Conservation (phyloP, 2,888 invertebrate species). For the Drosophila maculinotata region DNA sequence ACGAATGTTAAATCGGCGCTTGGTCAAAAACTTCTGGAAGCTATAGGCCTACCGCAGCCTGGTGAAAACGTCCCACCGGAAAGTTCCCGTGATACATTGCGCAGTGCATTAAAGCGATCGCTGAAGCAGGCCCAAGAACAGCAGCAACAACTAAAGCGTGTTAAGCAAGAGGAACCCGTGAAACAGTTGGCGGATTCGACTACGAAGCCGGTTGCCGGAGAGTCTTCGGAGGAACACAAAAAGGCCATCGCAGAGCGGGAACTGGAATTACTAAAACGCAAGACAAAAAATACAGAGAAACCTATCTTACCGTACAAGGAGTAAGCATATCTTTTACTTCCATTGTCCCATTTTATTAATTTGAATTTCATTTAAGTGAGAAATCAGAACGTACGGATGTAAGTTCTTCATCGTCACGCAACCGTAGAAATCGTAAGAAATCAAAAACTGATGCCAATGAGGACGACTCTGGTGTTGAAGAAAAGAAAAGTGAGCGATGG, state of each 20-base stretch:
- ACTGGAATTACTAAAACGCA: slow-evolving; percentile 69
- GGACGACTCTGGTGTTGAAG: slow-evolving; percentile 56
- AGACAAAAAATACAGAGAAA: slow-evolving; percentile 46
- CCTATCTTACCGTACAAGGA: slow-evolving; percentile 48
- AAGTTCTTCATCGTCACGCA: slow-evolving; percentile 70
- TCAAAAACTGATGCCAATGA: slow-evolving; percentile 52
- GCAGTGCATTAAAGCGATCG: slow-evolving; percentile 78
- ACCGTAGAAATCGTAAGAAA: slow-evolving; percentile 68
- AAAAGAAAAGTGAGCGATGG: slow-evolving; percentile 52
- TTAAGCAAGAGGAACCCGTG: slow-evolving; percentile 74
- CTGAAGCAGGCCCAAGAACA: slow-evolving; percentile 81
- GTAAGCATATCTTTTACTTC: slow-evolving; percentile 38
- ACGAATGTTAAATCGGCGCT: slow-evolving; percentile 66
- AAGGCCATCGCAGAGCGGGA: slow-evolving; percentile 71
- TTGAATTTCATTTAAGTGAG: slow-evolving; percentile 46
- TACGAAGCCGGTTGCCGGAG: slow-evolving; percentile 69
- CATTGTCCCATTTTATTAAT: neutral
- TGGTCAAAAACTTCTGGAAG: slow-evolving; percentile 80
- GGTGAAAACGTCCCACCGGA: slow-evolving; percentile 52
- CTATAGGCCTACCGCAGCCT: slow-evolving; percentile 77
- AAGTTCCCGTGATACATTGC: slow-evolving; percentile 68
- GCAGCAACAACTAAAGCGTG: slow-evolving; percentile 71
- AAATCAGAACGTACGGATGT: slow-evolving; percentile 70
- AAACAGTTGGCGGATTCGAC: slow-evolving; percentile 82
- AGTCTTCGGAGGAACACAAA: slow-evolving; percentile 69